Conservation (phyloP, 2,888 invertebrate genomes). For the Reticulitermes lucifugus region DNA sequence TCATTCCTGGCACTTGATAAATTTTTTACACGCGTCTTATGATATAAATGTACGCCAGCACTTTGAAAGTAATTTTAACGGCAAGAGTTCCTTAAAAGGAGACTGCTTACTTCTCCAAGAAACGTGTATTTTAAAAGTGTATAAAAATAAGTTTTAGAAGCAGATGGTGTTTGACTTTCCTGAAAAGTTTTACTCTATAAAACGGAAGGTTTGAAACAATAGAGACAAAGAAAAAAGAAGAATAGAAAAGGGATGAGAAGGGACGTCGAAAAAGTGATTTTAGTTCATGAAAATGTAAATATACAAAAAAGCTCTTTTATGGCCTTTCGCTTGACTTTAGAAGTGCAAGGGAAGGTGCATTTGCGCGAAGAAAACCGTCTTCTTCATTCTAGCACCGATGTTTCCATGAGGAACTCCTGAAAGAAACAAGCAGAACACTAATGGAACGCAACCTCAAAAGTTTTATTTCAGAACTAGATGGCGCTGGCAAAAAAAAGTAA, state of each 20-base stretch:
- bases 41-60: too few species aligned
- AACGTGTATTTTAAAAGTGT: neutral
- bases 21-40: too few species aligned
- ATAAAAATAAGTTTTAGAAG: slow-evolving; percentile 10
- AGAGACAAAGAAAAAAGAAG: slow-evolving; percentile 1
- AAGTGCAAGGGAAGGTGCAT: slow-evolving; percentile 1
- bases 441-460: neutral
- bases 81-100: neutral
- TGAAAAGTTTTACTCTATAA: slow-evolving; percentile 1
- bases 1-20: too few species aligned
- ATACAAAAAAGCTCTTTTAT: slow-evolving; percentile 11
- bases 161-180: slow-evolving; percentile 16
- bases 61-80: neutral
- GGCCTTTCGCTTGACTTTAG: neutral
- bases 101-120: neutral
- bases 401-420: neutral
- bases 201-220: slow-evolving; percentile 11
- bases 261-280: slow-evolving; percentile 8
- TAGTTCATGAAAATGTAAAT: slow-evolving; percentile 22
- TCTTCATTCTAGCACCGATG: neutral
- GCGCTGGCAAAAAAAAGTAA: neutral
- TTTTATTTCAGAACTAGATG: neutral
- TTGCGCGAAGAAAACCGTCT: neutral
- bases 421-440: neutral
- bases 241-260: neutral